A percentile compares a stretch with the other conserved stretches of the same genome.
phyloP scores from a whole-genome alignment of 2,888 invertebrate species.

The Fragum sueziense region DNA sequence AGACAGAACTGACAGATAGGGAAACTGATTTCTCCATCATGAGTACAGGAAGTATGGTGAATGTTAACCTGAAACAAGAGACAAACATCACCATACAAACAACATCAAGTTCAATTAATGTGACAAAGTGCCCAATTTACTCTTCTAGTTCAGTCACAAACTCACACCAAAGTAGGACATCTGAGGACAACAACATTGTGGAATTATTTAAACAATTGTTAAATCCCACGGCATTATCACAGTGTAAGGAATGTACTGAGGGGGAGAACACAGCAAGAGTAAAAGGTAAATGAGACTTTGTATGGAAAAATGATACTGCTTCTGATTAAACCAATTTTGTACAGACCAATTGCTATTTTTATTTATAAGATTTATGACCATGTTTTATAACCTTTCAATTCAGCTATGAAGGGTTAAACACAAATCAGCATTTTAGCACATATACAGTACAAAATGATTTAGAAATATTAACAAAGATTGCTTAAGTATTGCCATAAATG shows the following conservation, averaged over 20 bases:
- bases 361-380: too few species aligned
- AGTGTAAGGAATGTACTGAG: constrained; percentile 39
- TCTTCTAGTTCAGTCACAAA: background rate
- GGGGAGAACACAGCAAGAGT: background rate
- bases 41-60: constrained; percentile 49
- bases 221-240: constrained; percentile 32
- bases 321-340: too few species aligned
- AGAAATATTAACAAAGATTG: too few species aligned
- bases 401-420: too few species aligned
- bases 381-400: too few species aligned
- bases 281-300: constrained; percentile 1
- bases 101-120: constrained; percentile 14
- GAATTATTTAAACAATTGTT: constrained; percentile 45
- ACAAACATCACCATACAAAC: constrained; percentile 21
- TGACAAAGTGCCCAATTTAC: constrained; percentile 35
- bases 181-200: constrained; percentile 10
- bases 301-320: too few species aligned
- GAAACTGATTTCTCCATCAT: constrained; percentile 27
- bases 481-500: too few species aligned
- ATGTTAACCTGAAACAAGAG: constrained; percentile 39
- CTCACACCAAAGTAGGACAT: background rate
- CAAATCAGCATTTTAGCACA: too few species aligned
- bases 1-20: background rate
- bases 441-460: too few species aligned
- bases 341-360: too few species aligned